A percentile compares a stretch with the other conserved stretches of the same genome.
phyloP scores from a whole-genome alignment of 2,797 vertebrate genomes.

The Girardinus metallicus region DNA sequence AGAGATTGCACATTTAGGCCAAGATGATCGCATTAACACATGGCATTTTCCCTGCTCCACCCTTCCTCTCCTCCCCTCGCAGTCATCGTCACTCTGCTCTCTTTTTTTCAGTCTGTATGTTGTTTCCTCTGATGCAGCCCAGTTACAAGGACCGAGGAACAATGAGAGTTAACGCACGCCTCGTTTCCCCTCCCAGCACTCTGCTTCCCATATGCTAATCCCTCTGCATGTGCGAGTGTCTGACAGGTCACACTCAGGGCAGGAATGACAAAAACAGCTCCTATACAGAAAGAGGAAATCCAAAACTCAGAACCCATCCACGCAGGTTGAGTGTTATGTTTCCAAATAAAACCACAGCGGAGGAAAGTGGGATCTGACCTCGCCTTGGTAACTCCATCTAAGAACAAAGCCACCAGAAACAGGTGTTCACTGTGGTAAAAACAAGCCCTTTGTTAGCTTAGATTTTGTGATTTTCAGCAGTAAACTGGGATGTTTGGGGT shows the following conservation, averaged over 20 bases:
- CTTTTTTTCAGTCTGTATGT: conserved; percentile 10
- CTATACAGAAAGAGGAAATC: not conserved
- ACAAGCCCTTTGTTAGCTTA: not conserved
- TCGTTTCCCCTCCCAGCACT: conserved; percentile 57
- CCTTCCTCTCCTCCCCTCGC: conserved; percentile 24
- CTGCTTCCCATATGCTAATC: conserved; percentile 71
- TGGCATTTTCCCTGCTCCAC: conserved; percentile 35
- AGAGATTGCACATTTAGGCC: conserved; percentile 35
- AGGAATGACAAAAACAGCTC: conserved; percentile 18
- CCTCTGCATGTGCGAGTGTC: conserved; percentile 12
- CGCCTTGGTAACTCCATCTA: conserved; percentile 7
- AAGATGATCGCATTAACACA: conserved; percentile 48
- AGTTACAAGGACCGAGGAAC: conserved; percentile 50
- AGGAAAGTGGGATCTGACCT: not conserved
- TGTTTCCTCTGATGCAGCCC: conserved; percentile 52
- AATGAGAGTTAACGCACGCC: conserved; percentile 60
- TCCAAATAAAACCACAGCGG: not conserved
- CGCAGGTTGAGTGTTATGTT: not conserved
- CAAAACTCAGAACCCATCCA: conserved; percentile 5
- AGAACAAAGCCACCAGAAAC: conserved; percentile 34
- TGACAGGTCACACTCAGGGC: conserved; percentile 35
- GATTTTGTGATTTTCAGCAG: conserved; percentile 8
- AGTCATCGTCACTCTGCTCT: conserved; percentile 9
- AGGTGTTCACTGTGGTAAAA: conserved; percentile 38
- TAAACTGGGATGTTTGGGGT: too few species aligned